Conservation (phyloP, 92 coral and sea anemone species). For the Pocillopora meandrina region DNA sequence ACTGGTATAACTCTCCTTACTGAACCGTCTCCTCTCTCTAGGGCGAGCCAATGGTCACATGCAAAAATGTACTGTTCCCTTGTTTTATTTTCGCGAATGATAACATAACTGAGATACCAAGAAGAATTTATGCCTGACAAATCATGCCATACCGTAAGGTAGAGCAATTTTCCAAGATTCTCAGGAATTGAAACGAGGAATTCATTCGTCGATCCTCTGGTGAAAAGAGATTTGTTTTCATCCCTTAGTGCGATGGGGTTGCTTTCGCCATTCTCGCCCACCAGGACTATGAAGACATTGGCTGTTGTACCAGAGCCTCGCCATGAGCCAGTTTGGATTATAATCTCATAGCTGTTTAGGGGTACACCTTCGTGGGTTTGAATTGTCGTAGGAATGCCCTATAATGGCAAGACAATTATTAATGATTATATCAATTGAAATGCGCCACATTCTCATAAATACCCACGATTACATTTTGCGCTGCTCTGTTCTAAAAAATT, state of each 20-base stretch:
- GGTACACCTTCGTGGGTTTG: background rate
- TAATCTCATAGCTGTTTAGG: conserved; percentile 34
- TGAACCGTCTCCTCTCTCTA: conserved; percentile 75
- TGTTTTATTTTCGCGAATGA: conserved; percentile 46
- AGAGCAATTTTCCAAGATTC: conserved; percentile 50
- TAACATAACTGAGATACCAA: conserved; percentile 66
- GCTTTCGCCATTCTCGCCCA: conserved; percentile 56
- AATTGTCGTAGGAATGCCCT: conserved; percentile 25
- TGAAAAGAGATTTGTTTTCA: conserved; percentile 50
- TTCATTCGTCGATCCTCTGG: conserved; percentile 67
- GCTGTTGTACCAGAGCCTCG: conserved; percentile 55
- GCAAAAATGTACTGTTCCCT: conserved; percentile 54
- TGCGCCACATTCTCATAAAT: too few species aligned
- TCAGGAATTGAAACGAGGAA: conserved; percentile 52
- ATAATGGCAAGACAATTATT: background rate
- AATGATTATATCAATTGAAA: too few species aligned
- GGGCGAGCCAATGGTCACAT: conserved; percentile 75
- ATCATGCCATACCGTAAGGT: conserved; percentile 70
- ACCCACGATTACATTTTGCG: too few species aligned
- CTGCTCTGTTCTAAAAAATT: too few species aligned
- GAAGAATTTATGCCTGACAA: conserved; percentile 52
- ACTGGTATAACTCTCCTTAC: conserved; percentile 58
- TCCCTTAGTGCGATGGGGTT: conserved; percentile 45
- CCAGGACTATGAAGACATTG: conserved; percentile 37
- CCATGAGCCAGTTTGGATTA: conserved; percentile 53